phyloP scores from a whole-genome alignment of 2,888 invertebrate species.

The Fabriciana adippe region DNA sequence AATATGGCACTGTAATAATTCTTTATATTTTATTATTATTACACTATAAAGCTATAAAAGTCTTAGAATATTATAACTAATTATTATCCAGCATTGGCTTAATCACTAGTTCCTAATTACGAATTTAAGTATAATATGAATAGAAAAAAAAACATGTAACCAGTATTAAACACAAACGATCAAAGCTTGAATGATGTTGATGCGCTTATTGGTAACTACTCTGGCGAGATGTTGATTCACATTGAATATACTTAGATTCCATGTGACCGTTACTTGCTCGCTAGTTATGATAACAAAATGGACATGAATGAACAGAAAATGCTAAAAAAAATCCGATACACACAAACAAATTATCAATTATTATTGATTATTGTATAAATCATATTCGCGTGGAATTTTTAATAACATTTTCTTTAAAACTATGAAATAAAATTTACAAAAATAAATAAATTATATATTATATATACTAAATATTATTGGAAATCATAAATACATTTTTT shows the following conservation, averaged over 20 bases:
- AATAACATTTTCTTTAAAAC: background rate
- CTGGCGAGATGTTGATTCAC: constrained; percentile 63
- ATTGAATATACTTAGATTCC: constrained; percentile 40
- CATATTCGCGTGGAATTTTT: no score
- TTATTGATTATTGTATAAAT: no score
- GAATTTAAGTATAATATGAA: background rate
- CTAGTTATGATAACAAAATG: background rate
- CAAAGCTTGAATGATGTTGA: constrained; percentile 48
- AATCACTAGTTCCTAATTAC: background rate
- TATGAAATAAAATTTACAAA: background rate
- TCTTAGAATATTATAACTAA: no score
- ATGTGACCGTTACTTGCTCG: constrained; percentile 47
- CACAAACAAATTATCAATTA: no score
- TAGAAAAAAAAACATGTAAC: constrained; percentile 47
- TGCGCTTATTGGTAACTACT: constrained; percentile 58
- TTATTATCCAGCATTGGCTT: background rate
- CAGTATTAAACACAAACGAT: constrained; percentile 54
- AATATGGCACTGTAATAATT: no score
- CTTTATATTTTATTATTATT: no score
- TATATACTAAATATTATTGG: background rate
- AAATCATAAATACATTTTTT: constrained; percentile 38
- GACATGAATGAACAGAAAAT: no score
- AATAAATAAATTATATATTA: no score
- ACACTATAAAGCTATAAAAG: no score
- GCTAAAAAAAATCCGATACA: no score